Evolutionary conservation across 2,888 invertebrate genomes (phyloP), one percentile per base, ranked within the genome.

Genomic region (Cenopis cana): DNA sequence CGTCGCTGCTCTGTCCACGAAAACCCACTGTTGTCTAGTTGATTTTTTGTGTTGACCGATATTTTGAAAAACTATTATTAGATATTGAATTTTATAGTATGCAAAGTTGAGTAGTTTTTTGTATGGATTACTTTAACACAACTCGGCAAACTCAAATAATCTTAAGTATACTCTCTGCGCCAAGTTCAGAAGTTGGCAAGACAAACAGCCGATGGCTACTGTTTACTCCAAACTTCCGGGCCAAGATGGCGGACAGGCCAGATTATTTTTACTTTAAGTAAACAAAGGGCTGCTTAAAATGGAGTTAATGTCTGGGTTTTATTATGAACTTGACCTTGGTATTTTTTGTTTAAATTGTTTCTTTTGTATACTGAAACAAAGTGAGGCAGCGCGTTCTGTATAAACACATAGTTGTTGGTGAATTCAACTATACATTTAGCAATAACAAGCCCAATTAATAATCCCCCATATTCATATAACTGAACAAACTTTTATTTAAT

Each of bases 201-300:
- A 54, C 54, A 52, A 69, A 70, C 46, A 69, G 38, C 62, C 64
- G 50, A 52, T 33, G 46, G 46, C 62, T 49, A 36, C 61, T 66
- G 70, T 70, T 70, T 54, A 59, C 70, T 33, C 14, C 20, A 18
- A 56, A 62, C 62, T 54, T 70, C 54, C 59, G 65, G 10, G 55
- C 20, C 57, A 66, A 65, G 59, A 70, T 70, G 70, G 69, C 61
- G 29, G 55, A 52, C 54, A 20, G 55, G 18, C 29, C 46, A 17
- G 62, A 60, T 65, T 70, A 70, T 70, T 70, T 70, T 70, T 60
- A 66, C 59, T 70, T 54, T 12, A 46, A 9, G 64, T 70, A 70
- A 66, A 70, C 65, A 70, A 54, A 54, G 69, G 59, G 64, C 29
- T 33, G 29, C 41, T 64, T 52, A 52, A 62, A 50, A 36, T 17